Evolutionary conservation across 1,140 invertebrate genomes (phyloP).

Genomic region (Apis cerana): DNA sequence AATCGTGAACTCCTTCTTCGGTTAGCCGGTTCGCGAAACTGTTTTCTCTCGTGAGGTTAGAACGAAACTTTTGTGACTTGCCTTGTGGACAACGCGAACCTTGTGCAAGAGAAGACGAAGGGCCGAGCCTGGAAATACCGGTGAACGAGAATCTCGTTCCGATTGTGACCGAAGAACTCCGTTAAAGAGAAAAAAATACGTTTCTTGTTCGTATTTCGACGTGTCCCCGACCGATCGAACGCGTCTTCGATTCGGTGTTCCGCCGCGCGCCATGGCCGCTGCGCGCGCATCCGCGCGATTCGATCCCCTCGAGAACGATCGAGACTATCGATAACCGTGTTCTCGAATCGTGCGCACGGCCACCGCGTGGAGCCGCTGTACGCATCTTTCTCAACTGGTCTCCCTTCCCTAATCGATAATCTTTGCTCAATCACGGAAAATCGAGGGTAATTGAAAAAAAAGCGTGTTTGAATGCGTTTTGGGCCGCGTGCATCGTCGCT

Average conservation of each 20-base stretch:
- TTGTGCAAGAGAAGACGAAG: neutral
- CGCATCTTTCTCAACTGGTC: constrained; percentile 35
- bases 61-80: neutral
- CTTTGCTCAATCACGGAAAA: constrained; percentile 64
- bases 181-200: neutral
- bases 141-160: constrained; percentile 8
- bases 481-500: constrained; percentile 42
- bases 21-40: neutral
- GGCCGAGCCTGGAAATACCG: neutral
- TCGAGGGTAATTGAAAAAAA: constrained; percentile 46
- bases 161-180: neutral
- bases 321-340: neutral
- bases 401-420: constrained; percentile 58
- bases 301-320: neutral
- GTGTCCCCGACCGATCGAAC: constrained; percentile 10
- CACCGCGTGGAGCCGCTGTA: neutral
- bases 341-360: neutral
- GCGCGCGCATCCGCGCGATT: neutral
- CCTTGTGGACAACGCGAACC: neutral
- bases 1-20: neutral
- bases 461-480: constrained; percentile 7
- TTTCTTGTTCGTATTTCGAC: constrained; percentile 19
- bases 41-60: neutral
- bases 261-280: neutral
- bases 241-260: neutral